Evolutionary conservation across 2,113 vertebrate species (phyloP).

Genomic region (Passer montanus): DNA sequence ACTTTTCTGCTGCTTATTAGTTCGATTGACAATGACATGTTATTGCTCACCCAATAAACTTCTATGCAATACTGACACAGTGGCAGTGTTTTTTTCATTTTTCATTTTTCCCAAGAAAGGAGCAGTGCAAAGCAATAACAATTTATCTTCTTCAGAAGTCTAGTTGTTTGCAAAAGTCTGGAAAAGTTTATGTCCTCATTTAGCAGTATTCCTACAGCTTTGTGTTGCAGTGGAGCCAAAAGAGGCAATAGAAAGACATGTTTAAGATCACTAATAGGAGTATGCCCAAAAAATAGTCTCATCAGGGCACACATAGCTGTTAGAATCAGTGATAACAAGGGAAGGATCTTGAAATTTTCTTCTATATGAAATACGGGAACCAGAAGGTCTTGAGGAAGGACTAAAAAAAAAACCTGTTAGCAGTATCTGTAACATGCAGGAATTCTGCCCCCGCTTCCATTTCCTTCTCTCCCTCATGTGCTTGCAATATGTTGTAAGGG

Average conservation of each 20-base stretch:
- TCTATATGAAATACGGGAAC: neutral
- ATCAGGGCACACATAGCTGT: neutral
- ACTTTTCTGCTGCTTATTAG: neutral
- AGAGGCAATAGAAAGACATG: neutral
- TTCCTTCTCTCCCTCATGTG: neutral
- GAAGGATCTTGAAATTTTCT: conserved; percentile 32
- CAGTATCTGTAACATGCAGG: neutral
- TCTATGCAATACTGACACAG: neutral
- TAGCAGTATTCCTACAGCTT: neutral
- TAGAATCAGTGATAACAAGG: neutral
- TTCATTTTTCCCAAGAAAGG: conserved; percentile 4
- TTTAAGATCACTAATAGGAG: neutral
- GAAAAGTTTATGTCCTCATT: conserved; percentile 38
- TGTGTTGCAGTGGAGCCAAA: neutral
- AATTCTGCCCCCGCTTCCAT: neutral
- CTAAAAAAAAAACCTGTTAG: neutral
- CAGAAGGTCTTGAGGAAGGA: neutral
- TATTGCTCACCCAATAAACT: conserved; percentile 9
- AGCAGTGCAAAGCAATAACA: conserved; percentile 32
- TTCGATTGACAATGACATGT: conserved; percentile 25
- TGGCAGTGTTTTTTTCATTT: neutral
- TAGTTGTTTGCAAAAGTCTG: neutral
- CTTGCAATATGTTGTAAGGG: conserved; percentile 16
- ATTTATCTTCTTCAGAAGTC: conserved; percentile 35
- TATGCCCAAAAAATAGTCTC: neutral